These are phyloP conservation scores for Physella acuta DNA, from an alignment of 1,140 invertebrate species.

Conservation along the genomic window DNA sequence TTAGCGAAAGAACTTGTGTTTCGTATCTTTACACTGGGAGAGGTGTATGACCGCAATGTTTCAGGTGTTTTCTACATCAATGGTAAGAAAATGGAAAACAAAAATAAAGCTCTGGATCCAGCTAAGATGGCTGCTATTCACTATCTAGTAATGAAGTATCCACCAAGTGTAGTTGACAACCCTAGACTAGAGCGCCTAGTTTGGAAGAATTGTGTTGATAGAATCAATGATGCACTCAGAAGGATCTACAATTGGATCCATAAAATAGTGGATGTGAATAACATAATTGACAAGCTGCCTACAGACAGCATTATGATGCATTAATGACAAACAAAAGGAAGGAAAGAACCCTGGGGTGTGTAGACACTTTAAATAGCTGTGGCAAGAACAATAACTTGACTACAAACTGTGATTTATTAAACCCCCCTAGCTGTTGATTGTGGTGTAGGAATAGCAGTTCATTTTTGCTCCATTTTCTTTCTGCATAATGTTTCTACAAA, in stretches of 20 bases:
- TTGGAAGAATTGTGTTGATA: conserved; percentile 34
- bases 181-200: conserved; percentile 28
- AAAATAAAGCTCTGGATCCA: conserved; percentile 31
- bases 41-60: conserved; percentile 33
- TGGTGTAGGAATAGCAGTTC: too few species aligned
- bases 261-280: conserved; percentile 32
- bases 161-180: conserved; percentile 32
- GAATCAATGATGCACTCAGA: conserved; percentile 31
- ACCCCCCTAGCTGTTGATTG: too few species aligned
- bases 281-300: conserved; percentile 33
- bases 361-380: not conserved
- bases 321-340: too few species aligned
- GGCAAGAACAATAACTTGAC: not conserved
- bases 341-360: not conserved
- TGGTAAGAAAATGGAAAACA: conserved; percentile 45
- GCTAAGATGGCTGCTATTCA: conserved; percentile 34
- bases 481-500: too few species aligned
- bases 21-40: conserved; percentile 30
- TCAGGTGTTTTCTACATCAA: conserved; percentile 37
- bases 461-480: too few species aligned
- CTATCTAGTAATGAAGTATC: conserved; percentile 32
- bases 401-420: too few species aligned
- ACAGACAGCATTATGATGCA: conserved; percentile 26
- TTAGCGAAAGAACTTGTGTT: conserved; percentile 33
- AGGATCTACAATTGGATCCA: conserved; percentile 36